These are phyloP conservation scores for Papilio helenus DNA, from an alignment of 1,140 invertebrate species.

Conservation along the genomic window DNA sequence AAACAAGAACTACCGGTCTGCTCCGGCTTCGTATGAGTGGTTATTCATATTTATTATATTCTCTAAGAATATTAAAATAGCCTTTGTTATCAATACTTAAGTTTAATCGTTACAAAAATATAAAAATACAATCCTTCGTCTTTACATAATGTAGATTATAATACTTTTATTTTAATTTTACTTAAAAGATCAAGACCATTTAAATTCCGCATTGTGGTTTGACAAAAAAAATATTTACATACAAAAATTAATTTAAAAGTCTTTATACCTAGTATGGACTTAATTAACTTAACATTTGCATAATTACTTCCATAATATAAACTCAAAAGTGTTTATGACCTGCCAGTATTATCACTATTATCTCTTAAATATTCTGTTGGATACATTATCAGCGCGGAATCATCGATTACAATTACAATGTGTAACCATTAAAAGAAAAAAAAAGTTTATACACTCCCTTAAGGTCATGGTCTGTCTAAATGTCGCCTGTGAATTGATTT, in stretches of 20 bases:
- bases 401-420: neutral
- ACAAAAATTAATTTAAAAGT: neutral
- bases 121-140: no score
- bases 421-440: neutral
- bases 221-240: neutral
- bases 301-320: neutral
- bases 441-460: neutral
- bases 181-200: neutral
- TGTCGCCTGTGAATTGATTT: no score
- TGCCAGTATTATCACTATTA: neutral
- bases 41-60: no score
- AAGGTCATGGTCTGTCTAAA: neutral
- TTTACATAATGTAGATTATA: no score
- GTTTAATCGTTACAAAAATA: no score
- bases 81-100: no score
- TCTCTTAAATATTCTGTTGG: slow-evolving; percentile 4
- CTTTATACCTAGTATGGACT: neutral
- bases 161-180: no score
- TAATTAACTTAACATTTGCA: slow-evolving; percentile 9
- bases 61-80: no score
- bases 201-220: neutral
- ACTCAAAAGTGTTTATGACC: neutral
- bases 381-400: neutral
- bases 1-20: no score
- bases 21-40: no score